Evolutionary conservation across 2,888 invertebrate genomes (phyloP).

Genomic region (Tiliacea aurago): DNA sequence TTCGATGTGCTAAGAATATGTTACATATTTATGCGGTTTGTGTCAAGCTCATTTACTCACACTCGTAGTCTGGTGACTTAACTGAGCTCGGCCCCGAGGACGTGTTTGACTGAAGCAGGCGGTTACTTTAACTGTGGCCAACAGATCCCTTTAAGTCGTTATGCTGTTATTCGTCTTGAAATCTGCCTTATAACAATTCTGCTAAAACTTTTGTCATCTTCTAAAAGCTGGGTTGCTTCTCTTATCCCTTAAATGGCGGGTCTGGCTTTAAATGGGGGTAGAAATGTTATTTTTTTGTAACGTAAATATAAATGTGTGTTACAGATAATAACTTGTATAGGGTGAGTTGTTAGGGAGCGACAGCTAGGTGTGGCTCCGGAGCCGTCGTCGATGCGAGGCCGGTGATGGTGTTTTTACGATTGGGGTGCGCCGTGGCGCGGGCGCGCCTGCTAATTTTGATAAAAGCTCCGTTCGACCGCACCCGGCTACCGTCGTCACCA

Average conservation of each 20-base stretch:
- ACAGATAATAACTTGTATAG: constrained; percentile 63
- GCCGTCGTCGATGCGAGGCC: constrained; percentile 83
- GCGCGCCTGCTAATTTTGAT: constrained; percentile 89
- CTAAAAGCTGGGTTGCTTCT: constrained; percentile 50
- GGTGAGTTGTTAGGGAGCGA: constrained; percentile 83
- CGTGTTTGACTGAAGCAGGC: constrained; percentile 68
- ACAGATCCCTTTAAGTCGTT: constrained; percentile 69
- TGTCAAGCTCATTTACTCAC: constrained; percentile 62
- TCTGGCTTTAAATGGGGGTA: constrained; percentile 62
- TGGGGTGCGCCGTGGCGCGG: constrained; percentile 85
- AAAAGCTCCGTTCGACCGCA: constrained; percentile 89
- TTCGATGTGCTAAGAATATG: constrained; percentile 44
- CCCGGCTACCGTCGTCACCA: constrained; percentile 79
- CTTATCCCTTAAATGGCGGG: constrained; percentile 68
- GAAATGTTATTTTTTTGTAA: constrained; percentile 34
- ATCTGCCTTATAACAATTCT: constrained; percentile 65
- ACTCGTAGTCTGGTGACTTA: constrained; percentile 58
- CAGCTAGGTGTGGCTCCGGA: constrained; percentile 84
- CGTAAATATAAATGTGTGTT: constrained; percentile 53
- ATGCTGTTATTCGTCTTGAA: constrained; percentile 52
- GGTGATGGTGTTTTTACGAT: constrained; percentile 88
- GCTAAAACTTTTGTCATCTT: constrained; percentile 48
- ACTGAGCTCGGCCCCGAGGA: constrained; percentile 56
- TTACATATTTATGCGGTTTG: constrained; percentile 53
- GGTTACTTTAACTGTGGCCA: constrained; percentile 64